A percentile compares a stretch with the other conserved stretches of the same genome.
phyloP scores from a whole-genome alignment of 2,113 vertebrate genomes.

The Hyperopisus bebe region DNA sequence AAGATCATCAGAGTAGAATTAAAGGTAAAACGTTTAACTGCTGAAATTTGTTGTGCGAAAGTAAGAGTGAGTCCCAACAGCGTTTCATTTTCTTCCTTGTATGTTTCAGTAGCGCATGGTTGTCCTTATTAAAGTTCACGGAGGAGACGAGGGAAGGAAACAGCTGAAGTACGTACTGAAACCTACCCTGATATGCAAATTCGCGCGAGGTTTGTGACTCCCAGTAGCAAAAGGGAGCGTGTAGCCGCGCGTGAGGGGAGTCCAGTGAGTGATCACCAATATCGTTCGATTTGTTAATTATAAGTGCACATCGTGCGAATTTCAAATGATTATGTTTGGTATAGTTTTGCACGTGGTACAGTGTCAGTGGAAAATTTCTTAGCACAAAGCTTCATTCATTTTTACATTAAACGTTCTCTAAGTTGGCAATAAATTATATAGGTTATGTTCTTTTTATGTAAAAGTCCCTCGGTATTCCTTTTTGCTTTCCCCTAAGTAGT shows the following conservation, averaged over 20 bases:
- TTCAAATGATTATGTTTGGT: no score
- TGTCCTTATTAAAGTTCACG: no score
- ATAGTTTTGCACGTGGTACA: neutral
- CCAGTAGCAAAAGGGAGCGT: neutral
- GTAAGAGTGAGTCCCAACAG: no score
- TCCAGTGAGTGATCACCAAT: neutral
- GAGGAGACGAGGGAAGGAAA: neutral
- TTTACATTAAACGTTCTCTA: neutral
- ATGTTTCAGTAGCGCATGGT: no score
- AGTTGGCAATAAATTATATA: no score
- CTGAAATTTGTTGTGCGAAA: no score
- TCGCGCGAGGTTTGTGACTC: no score
- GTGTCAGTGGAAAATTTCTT: neutral
- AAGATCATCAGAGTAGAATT: no score
- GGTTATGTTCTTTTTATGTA: neutral
- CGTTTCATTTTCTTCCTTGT: no score
- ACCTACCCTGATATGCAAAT: neutral
- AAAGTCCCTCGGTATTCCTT: neutral
- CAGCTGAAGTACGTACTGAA: neutral
- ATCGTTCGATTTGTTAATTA: neutral
- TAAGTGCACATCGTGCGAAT: neutral
- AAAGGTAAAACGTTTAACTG: no score
- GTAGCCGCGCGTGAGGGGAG: neutral
- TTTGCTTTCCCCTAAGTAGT: neutral
- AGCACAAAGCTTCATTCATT: neutral